Percentiles rank a stretch among this genome's conserved stretches.
phyloP scores from a whole-genome alignment of 2,888 invertebrate genomes.

The Amblyjoppa fuscipennis region DNA sequence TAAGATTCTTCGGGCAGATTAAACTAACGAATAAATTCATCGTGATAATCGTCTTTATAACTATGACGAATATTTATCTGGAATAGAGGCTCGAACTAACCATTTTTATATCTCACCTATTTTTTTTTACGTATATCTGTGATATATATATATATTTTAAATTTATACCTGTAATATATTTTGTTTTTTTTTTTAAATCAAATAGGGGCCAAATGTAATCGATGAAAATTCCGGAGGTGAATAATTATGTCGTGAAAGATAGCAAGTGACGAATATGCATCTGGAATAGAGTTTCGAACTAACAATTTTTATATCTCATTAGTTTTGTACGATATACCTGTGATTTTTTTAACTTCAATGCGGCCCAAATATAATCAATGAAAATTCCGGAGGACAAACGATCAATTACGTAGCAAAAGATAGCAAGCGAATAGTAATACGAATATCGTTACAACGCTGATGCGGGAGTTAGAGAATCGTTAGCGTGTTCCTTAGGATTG shows the following conservation, averaged over 20 bases:
- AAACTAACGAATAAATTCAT: constrained; percentile 39
- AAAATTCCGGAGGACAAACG: neutral
- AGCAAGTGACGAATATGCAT: too few relatives aligned
- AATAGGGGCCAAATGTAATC: constrained; percentile 31
- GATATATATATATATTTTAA: neutral
- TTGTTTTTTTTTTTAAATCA: constrained; percentile 9
- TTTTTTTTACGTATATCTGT: too few relatives aligned
- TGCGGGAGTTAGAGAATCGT: neutral
- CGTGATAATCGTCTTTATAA: constrained; percentile 9
- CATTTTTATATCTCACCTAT: too few relatives aligned
- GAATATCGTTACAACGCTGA: neutral
- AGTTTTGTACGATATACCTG: neutral
- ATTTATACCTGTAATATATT: too few relatives aligned
- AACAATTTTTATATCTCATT: too few relatives aligned
- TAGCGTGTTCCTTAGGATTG: neutral
- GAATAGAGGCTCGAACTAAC: too few relatives aligned
- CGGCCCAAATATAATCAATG: constrained; percentile 20
- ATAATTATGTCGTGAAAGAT: neutral
- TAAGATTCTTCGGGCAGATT: constrained; percentile 14
- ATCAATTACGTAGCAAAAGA: neutral
- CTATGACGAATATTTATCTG: too few relatives aligned
- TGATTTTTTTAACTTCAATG: constrained; percentile 36
- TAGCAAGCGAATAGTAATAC: neutral
- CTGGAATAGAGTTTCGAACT: too few relatives aligned
- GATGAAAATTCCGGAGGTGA: neutral